Conservation (phyloP, 1,140 invertebrate genomes). For the Rhyzopertha dominica region DNA sequence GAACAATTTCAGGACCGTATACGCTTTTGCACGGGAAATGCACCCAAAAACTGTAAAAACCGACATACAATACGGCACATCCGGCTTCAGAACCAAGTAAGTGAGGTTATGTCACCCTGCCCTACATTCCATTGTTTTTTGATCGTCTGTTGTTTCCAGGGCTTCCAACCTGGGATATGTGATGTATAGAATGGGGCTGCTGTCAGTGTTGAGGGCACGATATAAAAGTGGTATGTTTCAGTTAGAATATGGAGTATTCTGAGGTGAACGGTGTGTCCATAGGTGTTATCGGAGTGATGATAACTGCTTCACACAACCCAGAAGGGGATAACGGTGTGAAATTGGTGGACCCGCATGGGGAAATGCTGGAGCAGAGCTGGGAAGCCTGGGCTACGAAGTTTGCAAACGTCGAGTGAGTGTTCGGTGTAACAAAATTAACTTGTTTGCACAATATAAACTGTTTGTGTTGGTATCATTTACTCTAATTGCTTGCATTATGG, state of each 20-base stretch:
- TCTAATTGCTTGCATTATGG: no score
- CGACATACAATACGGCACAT: constrained; percentile 63
- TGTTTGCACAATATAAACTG: constrained; percentile 7
- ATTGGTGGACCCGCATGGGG: constrained; percentile 89
- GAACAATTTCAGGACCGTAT: constrained; percentile 51
- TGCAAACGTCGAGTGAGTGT: constrained; percentile 65
- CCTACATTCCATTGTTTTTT: constrained; percentile 14
- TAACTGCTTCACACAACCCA: constrained; percentile 98
- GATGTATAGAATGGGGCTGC: constrained; percentile 85
- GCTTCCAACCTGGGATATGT: constrained; percentile 79
- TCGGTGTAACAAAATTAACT: no score
- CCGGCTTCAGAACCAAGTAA: constrained; percentile 66
- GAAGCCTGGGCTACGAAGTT: constrained; percentile 82
- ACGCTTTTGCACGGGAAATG: constrained; percentile 69
- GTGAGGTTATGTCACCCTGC: constrained; percentile 27
- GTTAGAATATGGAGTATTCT: no score
- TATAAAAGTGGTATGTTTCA: constrained; percentile 62
- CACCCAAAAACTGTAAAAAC: constrained; percentile 60
- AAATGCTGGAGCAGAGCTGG: constrained; percentile 93
- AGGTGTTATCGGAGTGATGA: constrained; percentile 86
- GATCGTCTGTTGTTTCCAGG: constrained; percentile 49
- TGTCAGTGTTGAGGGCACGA: constrained; percentile 83
- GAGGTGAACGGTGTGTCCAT: no score
- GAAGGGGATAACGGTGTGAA: constrained; percentile 97
- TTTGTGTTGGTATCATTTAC: constrained; percentile 4